phyloP scores from a whole-genome alignment of 2,797 vertebrate genomes.

The Danio tinwini region DNA sequence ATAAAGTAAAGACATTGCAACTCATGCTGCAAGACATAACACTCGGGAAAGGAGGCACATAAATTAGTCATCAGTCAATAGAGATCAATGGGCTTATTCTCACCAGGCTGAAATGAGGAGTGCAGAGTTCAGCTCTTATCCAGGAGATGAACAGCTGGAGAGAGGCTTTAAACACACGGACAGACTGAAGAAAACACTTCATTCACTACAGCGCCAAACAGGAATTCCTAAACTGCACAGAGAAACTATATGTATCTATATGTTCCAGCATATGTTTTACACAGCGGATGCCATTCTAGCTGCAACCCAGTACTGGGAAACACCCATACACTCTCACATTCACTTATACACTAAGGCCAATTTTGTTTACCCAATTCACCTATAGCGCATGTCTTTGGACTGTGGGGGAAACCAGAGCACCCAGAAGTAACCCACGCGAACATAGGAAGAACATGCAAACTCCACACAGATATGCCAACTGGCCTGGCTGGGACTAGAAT shows the following conservation, averaged over 20 bases:
- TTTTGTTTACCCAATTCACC: too few relatives aligned
- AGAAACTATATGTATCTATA: not conserved
- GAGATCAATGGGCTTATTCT: conserved; percentile 48
- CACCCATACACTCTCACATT: too few relatives aligned
- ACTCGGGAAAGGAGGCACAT: conserved; percentile 24
- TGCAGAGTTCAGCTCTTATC: conserved; percentile 17
- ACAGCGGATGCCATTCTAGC: too few relatives aligned
- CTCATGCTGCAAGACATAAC: conserved; percentile 37
- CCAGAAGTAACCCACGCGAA: too few relatives aligned
- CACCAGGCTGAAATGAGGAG: conserved; percentile 41
- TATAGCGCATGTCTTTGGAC: too few relatives aligned
- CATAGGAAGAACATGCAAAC: too few relatives aligned
- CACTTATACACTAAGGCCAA: too few relatives aligned
- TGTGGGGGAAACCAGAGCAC: too few relatives aligned
- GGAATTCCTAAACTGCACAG: not conserved
- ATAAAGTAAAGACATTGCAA: conserved; percentile 23
- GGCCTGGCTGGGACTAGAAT: too few relatives aligned
- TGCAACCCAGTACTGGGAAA: too few relatives aligned
- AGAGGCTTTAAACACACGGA: not conserved
- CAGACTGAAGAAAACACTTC: not conserved
- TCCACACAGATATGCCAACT: too few relatives aligned
- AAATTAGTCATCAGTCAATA: conserved; percentile 66
- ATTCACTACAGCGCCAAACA: not conserved
- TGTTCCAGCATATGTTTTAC: too few relatives aligned
- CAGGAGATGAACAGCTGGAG: not conserved